Conservation (phyloP, 2,888 invertebrate genomes). For the Melanostoma mellinum region DNA sequence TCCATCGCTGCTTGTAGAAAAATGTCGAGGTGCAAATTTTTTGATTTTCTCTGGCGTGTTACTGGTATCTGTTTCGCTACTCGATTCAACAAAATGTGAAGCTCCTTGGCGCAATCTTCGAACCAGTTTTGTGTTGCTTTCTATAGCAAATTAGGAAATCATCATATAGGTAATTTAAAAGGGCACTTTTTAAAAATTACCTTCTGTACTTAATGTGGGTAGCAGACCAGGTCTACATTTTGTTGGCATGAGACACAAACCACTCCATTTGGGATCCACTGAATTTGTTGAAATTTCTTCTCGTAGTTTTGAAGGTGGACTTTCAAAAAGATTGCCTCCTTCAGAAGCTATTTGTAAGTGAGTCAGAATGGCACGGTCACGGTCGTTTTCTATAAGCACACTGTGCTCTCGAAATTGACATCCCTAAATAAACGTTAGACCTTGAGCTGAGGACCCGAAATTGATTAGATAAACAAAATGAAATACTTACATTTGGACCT, state of each 20-base stretch:
- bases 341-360: constrained; percentile 80
- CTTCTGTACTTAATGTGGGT: constrained; percentile 78
- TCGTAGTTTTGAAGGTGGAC: constrained; percentile 76
- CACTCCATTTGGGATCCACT: constrained; percentile 78
- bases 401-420: constrained; percentile 89
- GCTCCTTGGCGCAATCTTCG: constrained; percentile 73
- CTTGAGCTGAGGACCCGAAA: not conserved
- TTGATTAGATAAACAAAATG: not conserved
- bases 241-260: constrained; percentile 80
- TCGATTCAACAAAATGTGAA: constrained; percentile 75
- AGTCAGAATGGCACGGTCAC: constrained; percentile 86
- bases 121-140: constrained; percentile 75
- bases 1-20: constrained; percentile 81
- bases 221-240: constrained; percentile 80
- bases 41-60: constrained; percentile 65
- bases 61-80: constrained; percentile 80
- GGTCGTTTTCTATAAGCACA: constrained; percentile 85
- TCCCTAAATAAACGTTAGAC: constrained; percentile 83
- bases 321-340: constrained; percentile 79
- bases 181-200: constrained; percentile 52
- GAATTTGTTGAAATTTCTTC: constrained; percentile 75
- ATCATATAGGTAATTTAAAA: not conserved
- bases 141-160: constrained; percentile 66
- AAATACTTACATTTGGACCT: constrained; percentile 78
- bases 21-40: constrained; percentile 69